Evolutionary conservation across 23 tunicate species (phyloP), one percentile per base, ranked within the genome.

Genomic region (Phallusia fumigata): DNA sequence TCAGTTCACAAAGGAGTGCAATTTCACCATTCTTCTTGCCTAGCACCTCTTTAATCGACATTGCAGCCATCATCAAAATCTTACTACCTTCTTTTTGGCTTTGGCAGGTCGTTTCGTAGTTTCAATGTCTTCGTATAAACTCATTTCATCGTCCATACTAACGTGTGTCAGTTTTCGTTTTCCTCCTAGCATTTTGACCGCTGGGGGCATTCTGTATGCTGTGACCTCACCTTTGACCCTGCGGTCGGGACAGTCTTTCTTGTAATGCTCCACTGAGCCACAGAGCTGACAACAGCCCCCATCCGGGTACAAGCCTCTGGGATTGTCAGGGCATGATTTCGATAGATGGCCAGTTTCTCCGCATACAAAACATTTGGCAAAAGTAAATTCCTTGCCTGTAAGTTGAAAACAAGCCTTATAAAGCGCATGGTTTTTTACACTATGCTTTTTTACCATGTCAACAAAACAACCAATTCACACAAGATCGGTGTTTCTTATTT

Each of bases 311-410:
- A 96, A 53, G 30, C 94, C 94, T 19, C 97, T 73, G 19, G 99
- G 99, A 65, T 96, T 96, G 47, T 91, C 97, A 0, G 99, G 99
- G 64, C 99, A 96, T 0, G 89, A 31, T 65, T 78, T 82, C 34
- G 99, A 89, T 0, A 88, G 83, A 73, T 96, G 99, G 18, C 93
- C 99, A 34, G 93, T 73, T 82, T 96, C 78, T 30, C 97, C 97
- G 53, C 99, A 96, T 32, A 96, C 89, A 79, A 96, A 96, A 65
- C 99, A 96, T 49, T 88, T 88, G n/a, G 98, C 98, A 81, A 89
- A 93, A 8, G 75, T 65, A 33, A 88, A 85, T 75, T 91, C 88
- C 65, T 88, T 91, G 22, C 98, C 98, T 77, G 79, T 52, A 64
- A 84, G n/a, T n/a, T n/a, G n/a, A n/a, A n/a, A n/a, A n/a, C n/a